These are phyloP conservation scores for Chloropsis hardwickii DNA, from an alignment of 2,113 vertebrate genomes.

Conservation along the genomic window DNA sequence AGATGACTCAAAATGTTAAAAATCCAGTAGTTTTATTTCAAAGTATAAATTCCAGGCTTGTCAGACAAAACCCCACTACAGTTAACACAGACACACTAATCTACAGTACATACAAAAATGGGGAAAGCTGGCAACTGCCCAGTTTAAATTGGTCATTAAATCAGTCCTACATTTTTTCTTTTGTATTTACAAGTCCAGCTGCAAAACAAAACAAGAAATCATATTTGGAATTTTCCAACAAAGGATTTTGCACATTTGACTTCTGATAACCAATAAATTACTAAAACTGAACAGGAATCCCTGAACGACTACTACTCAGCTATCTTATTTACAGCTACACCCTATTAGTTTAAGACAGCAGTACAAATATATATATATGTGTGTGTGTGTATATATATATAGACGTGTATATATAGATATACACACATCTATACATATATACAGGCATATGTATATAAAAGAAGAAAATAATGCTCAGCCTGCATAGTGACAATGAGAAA, in stretches of 20 bases:
- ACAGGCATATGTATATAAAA: neutral
- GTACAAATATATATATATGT: slow-evolving; percentile 42
- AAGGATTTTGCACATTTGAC: slow-evolving; percentile 56
- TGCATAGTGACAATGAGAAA: slow-evolving; percentile 46
- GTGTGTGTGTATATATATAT: neutral
- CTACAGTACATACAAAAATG: slow-evolving; percentile 71
- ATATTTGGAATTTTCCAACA: slow-evolving; percentile 37
- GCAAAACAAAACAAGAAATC: slow-evolving; percentile 38
- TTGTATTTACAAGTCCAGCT: slow-evolving; percentile 70
- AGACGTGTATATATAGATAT: neutral
- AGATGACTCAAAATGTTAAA: slow-evolving; percentile 67
- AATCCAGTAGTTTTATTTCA: slow-evolving; percentile 81
- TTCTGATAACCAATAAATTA: slow-evolving; percentile 59
- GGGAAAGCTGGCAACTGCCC: slow-evolving; percentile 57
- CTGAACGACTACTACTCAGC: slow-evolving; percentile 56
- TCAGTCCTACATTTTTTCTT: slow-evolving; percentile 42
- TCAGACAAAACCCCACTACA: slow-evolving; percentile 76
- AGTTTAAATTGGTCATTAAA: slow-evolving; percentile 53
- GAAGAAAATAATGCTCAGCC: slow-evolving; percentile 31
- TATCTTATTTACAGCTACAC: slow-evolving; percentile 69
- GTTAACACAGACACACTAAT: slow-evolving; percentile 59
- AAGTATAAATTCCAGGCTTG: slow-evolving; percentile 80
- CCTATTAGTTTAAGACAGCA: slow-evolving; percentile 6
- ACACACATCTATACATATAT: neutral
- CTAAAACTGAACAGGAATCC: slow-evolving; percentile 53